These are phyloP conservation scores for Tetrao urogallus DNA, from an alignment of 2,113 vertebrate genomes.

Conservation along the genomic window DNA sequence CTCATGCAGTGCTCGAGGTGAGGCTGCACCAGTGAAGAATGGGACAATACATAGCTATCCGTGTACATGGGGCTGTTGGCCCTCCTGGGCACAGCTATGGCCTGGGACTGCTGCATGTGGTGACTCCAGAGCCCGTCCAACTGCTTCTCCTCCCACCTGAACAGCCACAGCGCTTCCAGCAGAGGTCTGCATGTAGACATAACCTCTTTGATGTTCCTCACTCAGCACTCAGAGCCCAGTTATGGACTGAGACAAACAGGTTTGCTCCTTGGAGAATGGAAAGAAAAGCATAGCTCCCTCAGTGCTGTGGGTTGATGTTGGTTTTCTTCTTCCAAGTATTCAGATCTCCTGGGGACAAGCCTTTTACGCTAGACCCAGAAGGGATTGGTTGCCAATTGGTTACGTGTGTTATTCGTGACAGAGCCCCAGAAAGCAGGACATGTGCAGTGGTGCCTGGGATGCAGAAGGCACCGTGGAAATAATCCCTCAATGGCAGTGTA, in stretches of 20 bases:
- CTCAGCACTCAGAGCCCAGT: background rate
- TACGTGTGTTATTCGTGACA: background rate
- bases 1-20: too few species aligned
- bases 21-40: too few species aligned
- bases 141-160: background rate
- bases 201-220: constrained; percentile 16
- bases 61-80: background rate
- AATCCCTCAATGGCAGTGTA: background rate
- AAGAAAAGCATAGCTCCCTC: background rate
- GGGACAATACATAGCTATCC: too few species aligned
- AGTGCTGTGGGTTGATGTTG: background rate
- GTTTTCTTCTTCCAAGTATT: constrained; percentile 29
- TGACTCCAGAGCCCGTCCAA: background rate
- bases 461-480: constrained; percentile 16
- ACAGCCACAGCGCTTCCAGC: background rate
- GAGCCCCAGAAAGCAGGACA: background rate
- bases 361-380: background rate
- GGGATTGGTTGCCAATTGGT: background rate
- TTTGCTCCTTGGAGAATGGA: background rate
- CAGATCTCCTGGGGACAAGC: background rate
- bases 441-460: background rate
- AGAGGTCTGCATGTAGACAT: background rate
- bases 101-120: background rate
- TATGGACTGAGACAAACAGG: background rate
- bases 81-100: background rate